A percentile compares a stretch with the other conserved stretches of the same genome.
These are phyloP conservation scores for Drosophila pectinifera DNA, from an alignment of 1,140 invertebrate species.

Conservation along the genomic window DNA sequence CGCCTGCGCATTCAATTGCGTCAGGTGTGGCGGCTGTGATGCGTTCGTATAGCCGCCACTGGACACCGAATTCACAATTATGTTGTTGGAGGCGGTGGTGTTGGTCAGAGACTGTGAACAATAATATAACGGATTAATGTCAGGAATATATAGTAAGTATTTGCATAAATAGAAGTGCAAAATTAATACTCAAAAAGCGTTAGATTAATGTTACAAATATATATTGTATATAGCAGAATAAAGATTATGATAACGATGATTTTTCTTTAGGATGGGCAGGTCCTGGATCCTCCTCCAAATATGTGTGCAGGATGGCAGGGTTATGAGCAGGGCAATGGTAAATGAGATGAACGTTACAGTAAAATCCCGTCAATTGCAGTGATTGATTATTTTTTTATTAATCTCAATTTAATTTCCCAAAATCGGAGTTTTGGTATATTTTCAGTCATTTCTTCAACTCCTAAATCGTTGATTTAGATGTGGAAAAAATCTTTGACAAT, in stretches of 20 bases:
- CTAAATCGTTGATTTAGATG: too few species aligned
- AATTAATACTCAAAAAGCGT: conserved; percentile 59
- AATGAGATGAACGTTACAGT: conserved; percentile 30
- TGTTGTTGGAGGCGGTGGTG: conserved; percentile 78
- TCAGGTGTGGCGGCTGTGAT: conserved; percentile 76
- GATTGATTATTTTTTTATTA: neutral
- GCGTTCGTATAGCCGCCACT: conserved; percentile 59
- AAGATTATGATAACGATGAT: conserved; percentile 21
- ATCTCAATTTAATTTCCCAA: too few species aligned
- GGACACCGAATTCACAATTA: conserved; percentile 84
- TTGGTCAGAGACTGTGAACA: conserved; percentile 69
- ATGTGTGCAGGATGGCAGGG: conserved; percentile 34
- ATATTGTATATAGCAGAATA: conserved; percentile 19
- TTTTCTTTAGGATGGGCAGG: conserved; percentile 8
- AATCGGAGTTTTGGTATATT: too few species aligned
- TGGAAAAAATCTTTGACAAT: too few species aligned
- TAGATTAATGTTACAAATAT: conserved; percentile 39
- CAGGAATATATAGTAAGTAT: neutral
- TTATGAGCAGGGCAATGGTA: conserved; percentile 28
- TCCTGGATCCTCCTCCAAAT: conserved; percentile 31
- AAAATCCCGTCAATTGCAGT: neutral
- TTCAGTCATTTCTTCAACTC: too few species aligned
- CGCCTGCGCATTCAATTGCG: conserved; percentile 68
- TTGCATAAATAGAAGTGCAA: conserved; percentile 44
- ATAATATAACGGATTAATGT: conserved; percentile 23